A percentile compares a stretch with the other conserved stretches of the same genome.
Conservation (phyloP, 2,113 vertebrate genomes). For the Copsychus sechellarum region DNA sequence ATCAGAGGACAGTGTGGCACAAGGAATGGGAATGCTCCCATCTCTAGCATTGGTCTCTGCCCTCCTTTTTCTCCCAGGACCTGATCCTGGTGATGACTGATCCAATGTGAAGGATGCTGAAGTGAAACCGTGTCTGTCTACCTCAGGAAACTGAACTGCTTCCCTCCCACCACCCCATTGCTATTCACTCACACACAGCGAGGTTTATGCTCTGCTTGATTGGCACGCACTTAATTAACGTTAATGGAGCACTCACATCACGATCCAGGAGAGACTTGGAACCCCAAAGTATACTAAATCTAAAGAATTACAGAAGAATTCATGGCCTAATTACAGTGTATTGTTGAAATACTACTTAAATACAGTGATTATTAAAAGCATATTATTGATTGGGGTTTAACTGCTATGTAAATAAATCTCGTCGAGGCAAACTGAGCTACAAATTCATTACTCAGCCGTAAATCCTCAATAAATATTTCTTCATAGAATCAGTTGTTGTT, state of each 20-base stretch:
- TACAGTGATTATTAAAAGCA: constrained; percentile 69
- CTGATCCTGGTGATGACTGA: background rate
- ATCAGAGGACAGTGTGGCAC: background rate
- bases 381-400: constrained; percentile 69
- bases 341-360: constrained; percentile 71
- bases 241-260: constrained; percentile 39
- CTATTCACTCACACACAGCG: background rate
- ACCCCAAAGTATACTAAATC: constrained; percentile 62
- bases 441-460: constrained; percentile 60
- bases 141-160: background rate
- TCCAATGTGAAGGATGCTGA: background rate
- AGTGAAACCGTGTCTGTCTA: background rate
- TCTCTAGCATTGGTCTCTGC: background rate
- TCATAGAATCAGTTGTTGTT: constrained; percentile 68
- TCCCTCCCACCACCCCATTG: background rate
- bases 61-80: background rate
- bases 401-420: constrained; percentile 66
- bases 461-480: constrained; percentile 73
- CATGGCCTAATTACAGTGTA: constrained; percentile 65
- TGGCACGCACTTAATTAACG: constrained; percentile 47
- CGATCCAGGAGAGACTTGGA: constrained; percentile 57
- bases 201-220: constrained; percentile 48
- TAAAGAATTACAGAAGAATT: constrained; percentile 65
- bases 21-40: background rate
- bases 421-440: constrained; percentile 26